Percentiles rank a stretch among this genome's conserved stretches.
These are phyloP conservation scores for Malaclemys terrapin DNA, from an alignment of 2,113 vertebrate species.

Conservation along the genomic window DNA sequence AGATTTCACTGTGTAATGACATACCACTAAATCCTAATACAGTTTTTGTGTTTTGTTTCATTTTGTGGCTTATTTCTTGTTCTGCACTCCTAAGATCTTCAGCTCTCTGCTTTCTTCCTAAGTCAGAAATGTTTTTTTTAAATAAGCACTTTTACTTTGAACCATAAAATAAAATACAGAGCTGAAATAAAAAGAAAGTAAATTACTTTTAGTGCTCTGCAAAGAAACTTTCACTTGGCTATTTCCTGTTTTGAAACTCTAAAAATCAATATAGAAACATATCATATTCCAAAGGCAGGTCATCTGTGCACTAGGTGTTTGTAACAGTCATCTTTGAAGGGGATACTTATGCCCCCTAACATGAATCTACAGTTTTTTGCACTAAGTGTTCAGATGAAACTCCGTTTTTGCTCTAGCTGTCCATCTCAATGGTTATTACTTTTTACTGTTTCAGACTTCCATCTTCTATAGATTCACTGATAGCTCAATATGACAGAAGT, in stretches of 20 bases:
- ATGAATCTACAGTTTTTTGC: constrained; percentile 77
- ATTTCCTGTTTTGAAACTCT: constrained; percentile 82
- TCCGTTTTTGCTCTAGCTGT: constrained; percentile 72
- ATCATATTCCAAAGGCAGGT: constrained; percentile 80
- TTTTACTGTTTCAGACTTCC: constrained; percentile 77
- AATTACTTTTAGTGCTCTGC: constrained; percentile 82
- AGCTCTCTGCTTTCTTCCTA: constrained; percentile 41
- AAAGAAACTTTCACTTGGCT: constrained; percentile 82
- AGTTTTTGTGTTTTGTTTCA: constrained; percentile 52
- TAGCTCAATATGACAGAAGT: constrained; percentile 81
- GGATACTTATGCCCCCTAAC: constrained; percentile 73
- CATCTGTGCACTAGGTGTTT: constrained; percentile 68
- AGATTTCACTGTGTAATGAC: constrained; percentile 44
- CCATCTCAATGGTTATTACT: constrained; percentile 76
- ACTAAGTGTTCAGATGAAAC: constrained; percentile 77
- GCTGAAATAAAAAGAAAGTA: constrained; percentile 80
- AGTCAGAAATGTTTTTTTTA: constrained; percentile 80
- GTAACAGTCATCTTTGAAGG: constrained; percentile 79
- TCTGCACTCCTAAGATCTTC: constrained; percentile 50
- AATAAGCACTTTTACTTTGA: constrained; percentile 82
- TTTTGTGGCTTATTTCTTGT: constrained; percentile 70
- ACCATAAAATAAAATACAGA: constrained; percentile 82
- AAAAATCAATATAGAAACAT: constrained; percentile 83
- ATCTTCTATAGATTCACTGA: constrained; percentile 81
- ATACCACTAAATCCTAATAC: constrained; percentile 53